These are phyloP conservation scores for Baronia brevicornis DNA, from an alignment of 2,888 invertebrate genomes.

Conservation along the genomic window DNA sequence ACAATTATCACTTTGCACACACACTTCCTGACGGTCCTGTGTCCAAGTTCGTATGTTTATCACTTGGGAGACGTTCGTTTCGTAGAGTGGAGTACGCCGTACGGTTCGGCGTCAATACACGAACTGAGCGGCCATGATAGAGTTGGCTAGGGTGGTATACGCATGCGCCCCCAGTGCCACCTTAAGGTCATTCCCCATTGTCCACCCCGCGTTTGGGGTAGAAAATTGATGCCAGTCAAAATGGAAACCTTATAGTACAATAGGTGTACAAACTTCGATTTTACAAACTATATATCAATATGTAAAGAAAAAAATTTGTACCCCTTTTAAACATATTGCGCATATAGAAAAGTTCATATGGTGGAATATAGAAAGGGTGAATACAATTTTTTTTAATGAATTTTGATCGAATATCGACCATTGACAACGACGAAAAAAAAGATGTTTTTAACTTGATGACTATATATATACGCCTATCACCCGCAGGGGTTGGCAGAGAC, in stretches of 20 bases:
- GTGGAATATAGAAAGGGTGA: too few relatives aligned
- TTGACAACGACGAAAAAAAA: too few relatives aligned
- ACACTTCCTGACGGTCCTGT: constrained; percentile 26
- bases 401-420: too few relatives aligned
- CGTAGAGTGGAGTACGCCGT: constrained; percentile 36
- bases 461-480: too few relatives aligned
- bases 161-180: constrained; percentile 48
- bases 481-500: too few relatives aligned
- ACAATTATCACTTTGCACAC: constrained; percentile 26
- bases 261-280: constrained; percentile 25
- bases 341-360: too few relatives aligned
- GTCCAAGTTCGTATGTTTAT: constrained; percentile 15
- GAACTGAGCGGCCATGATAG: constrained; percentile 68
- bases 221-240: constrained; percentile 35
- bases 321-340: too few relatives aligned
- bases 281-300: too few relatives aligned
- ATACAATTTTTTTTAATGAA: too few relatives aligned
- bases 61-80: constrained; percentile 8
- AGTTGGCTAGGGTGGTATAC: constrained; percentile 47
- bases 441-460: too few relatives aligned
- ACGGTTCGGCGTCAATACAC: constrained; percentile 56
- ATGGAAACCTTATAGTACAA: constrained; percentile 48
- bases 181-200: constrained; percentile 62
- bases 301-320: too few relatives aligned
- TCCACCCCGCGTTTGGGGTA: constrained; percentile 37